Conservation (phyloP, 1,140 invertebrate species). For the Phortica variegata region DNA sequence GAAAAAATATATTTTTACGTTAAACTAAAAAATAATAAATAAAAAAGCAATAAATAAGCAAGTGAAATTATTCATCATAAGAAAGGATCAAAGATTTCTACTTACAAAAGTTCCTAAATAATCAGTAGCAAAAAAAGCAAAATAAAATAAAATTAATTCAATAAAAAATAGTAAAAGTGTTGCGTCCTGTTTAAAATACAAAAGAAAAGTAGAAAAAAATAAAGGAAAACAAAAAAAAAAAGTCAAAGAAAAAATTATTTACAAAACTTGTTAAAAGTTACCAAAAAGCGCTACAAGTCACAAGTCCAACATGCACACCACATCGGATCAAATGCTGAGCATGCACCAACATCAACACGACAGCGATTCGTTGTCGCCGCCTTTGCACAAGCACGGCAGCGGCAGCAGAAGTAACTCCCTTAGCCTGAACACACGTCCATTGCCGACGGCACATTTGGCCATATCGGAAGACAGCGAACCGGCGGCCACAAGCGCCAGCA, state of each 20-base stretch:
- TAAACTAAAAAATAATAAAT: too few relatives aligned
- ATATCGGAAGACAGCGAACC: constrained; percentile 41
- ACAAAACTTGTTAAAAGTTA: too few relatives aligned
- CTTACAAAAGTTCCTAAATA: constrained; percentile 36
- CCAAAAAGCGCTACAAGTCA: too few relatives aligned
- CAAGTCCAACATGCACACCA: constrained; percentile 40
- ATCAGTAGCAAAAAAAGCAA: constrained; percentile 1
- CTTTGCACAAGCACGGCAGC: constrained; percentile 32
- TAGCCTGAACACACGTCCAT: too few relatives aligned
- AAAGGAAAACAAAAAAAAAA: constrained; percentile 1
- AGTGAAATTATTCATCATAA: too few relatives aligned
- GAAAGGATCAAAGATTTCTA: too few relatives aligned
- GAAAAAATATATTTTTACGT: too few relatives aligned
- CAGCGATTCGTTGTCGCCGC: constrained; percentile 40
- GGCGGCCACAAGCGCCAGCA: constrained; percentile 20
- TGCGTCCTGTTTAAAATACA: constrained; percentile 33
- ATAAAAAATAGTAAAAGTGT: constrained; percentile 19
- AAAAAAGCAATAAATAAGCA: too few relatives aligned
- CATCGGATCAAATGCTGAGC: constrained; percentile 42
- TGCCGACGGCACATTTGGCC: too few relatives aligned
- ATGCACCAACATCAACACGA: constrained; percentile 36
- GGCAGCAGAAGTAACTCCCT: constrained; percentile 30
- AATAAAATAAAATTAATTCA: too few relatives aligned
- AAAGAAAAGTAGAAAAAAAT: constrained; percentile 5
- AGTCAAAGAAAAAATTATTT: background rate